Conservation (phyloP, 2,797 vertebrate species). For the Todus mexicanus region DNA sequence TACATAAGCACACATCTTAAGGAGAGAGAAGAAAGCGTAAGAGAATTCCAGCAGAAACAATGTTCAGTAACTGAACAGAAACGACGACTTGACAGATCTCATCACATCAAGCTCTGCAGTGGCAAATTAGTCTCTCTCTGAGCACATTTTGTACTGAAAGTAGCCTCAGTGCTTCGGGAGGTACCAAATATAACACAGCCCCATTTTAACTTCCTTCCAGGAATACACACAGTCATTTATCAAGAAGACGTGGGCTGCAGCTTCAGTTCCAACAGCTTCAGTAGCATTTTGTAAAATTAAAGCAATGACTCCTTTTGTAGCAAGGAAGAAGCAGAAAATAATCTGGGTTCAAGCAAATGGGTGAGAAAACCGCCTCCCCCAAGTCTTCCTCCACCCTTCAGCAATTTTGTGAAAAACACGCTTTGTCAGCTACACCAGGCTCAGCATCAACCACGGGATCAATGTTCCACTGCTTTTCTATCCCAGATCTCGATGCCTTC, state of each 20-base stretch:
- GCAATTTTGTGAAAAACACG: neutral
- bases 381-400: neutral
- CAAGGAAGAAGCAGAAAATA: neutral
- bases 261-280: conserved; percentile 20
- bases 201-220: conserved; percentile 46
- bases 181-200: conserved; percentile 48
- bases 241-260: conserved; percentile 41
- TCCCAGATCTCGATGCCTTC: neutral
- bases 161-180: conserved; percentile 25
- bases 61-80: no score
- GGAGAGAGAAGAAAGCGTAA: neutral
- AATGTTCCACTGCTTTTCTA: neutral
- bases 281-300: neutral
- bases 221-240: conserved; percentile 34
- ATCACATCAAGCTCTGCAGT: neutral
- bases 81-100: neutral
- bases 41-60: neutral
- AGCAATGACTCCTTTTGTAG: conserved; percentile 3
- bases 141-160: conserved; percentile 48
- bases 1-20: neutral
- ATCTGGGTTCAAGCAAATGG: neutral
- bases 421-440: neutral
- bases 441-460: neutral
- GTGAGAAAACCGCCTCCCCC: neutral
- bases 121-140: conserved; percentile 13